These are phyloP conservation scores for Kobus ellipsiprymnus DNA, from an alignment of 2,113 vertebrate genomes.

Conservation along the genomic window DNA sequence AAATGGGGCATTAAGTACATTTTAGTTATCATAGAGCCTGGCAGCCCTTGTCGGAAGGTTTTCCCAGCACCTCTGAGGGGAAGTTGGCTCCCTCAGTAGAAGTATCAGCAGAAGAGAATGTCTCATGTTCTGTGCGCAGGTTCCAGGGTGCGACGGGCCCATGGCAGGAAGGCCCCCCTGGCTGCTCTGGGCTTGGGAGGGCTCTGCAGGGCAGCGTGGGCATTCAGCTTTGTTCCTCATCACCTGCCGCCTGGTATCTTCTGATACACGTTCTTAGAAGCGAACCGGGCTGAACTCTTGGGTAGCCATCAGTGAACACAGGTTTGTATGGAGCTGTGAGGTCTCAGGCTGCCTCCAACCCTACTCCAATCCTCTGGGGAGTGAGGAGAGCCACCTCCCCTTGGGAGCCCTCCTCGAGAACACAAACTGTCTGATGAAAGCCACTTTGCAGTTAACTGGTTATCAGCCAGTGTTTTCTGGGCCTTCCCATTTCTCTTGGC, in stretches of 20 bases:
- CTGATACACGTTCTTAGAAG: background rate
- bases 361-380: background rate
- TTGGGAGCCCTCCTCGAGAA: background rate
- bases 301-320: background rate
- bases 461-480: background rate
- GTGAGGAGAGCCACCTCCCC: background rate
- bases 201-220: background rate
- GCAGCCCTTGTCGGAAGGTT: background rate
- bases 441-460: background rate
- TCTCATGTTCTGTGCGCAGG: fast-evolving
- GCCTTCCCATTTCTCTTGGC: background rate
- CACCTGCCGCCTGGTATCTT: background rate
- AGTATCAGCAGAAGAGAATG: background rate
- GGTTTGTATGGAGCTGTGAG: background rate
- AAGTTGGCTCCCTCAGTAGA: background rate
- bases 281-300: background rate
- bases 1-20: background rate
- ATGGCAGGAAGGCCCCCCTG: background rate
- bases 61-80: background rate
- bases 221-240: background rate
- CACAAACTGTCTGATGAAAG: background rate
- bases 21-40: background rate
- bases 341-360: background rate
- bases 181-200: background rate
- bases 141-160: background rate